Conservation (phyloP, 2,113 vertebrate species). For the Anoura caudifer region DNA sequence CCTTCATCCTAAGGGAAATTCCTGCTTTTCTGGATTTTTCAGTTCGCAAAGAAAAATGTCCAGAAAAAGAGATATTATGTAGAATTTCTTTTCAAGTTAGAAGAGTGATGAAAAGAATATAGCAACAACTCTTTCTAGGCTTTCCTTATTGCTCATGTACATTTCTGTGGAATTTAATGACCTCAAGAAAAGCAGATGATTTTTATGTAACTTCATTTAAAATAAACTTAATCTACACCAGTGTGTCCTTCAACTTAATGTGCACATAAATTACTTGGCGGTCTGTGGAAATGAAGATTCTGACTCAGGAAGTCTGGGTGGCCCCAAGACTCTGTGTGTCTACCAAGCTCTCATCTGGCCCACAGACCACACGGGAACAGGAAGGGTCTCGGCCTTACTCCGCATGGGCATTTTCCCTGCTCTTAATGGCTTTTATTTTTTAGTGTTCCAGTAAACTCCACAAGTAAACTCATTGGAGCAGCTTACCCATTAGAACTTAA, state of each 20-base stretch:
- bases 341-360: not conserved
- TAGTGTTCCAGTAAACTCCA: not conserved
- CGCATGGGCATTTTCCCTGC: not conserved
- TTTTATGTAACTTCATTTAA: slow-evolving; percentile 22
- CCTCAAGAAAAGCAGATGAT: not conserved
- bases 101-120: not conserved
- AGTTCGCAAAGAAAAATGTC: not conserved
- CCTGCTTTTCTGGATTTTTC: not conserved
- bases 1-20: not conserved
- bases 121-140: not conserved
- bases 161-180: not conserved
- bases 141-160: not conserved
- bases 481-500: not conserved
- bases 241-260: not conserved
- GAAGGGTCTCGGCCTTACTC: not conserved
- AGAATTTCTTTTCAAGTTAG: not conserved
- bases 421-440: slow-evolving; percentile 4
- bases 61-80: not conserved
- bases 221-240: not conserved
- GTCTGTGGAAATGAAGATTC: not conserved
- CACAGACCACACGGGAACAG: not conserved
- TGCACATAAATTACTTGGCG: not conserved
- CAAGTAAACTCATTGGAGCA: not conserved
- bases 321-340: not conserved
- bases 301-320: not conserved